Evolutionary conservation across 2,888 invertebrate species (phyloP).

Genomic region (Plebejus melissa): DNA sequence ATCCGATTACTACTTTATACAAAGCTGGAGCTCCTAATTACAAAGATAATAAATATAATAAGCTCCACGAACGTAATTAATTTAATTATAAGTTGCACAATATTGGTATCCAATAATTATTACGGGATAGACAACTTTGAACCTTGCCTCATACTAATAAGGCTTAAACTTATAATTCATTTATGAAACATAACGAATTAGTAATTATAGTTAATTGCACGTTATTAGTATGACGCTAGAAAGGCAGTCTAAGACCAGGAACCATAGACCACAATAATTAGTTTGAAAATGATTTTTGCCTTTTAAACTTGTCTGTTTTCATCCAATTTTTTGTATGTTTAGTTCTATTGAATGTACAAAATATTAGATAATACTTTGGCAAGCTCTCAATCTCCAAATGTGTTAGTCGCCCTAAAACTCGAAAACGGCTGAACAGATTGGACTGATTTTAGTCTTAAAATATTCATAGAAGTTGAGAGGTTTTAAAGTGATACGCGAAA

Average conservation of each 20-base stretch:
- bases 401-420: too few species aligned
- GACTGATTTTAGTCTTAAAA: too few species aligned
- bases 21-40: constrained; percentile 22
- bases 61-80: constrained; percentile 28
- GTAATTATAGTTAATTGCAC: constrained; percentile 15
- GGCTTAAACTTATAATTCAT: neutral
- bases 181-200: neutral
- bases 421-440: too few species aligned
- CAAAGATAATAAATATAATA: constrained; percentile 14
- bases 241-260: neutral
- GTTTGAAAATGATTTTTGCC: too few species aligned
- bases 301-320: too few species aligned
- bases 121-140: neutral
- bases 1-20: constrained; percentile 9
- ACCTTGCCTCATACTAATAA: neutral
- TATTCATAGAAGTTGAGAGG: too few species aligned
- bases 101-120: constrained; percentile 6
- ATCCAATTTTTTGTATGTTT: too few species aligned
- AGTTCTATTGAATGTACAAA: too few species aligned
- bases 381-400: too few species aligned
- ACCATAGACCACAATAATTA: constrained; percentile 5
- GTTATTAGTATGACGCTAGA: neutral
- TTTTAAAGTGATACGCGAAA: too few species aligned
- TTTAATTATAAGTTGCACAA: constrained; percentile 27
- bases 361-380: too few species aligned